Percentiles rank a stretch among this genome's conserved stretches.
Conservation (phyloP, 2,797 vertebrate genomes). For the Vultur gryphus region DNA sequence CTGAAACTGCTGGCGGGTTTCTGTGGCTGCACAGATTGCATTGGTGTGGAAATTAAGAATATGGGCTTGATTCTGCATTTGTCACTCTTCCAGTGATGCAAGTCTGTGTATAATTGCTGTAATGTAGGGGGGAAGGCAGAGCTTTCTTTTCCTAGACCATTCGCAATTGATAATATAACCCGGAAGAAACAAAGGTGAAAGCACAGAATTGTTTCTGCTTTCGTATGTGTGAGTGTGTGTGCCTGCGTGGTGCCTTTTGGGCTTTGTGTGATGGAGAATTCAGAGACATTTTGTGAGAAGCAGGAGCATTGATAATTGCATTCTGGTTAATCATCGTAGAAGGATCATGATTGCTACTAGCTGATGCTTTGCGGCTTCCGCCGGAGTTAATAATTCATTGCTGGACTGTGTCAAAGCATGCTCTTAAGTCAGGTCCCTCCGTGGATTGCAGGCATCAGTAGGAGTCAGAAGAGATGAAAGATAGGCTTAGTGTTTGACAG, state of each 20-base stretch:
- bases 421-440: slow-evolving; percentile 40
- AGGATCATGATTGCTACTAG: slow-evolving; percentile 1
- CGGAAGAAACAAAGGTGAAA: not conserved
- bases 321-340: slow-evolving; percentile 23
- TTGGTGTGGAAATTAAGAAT: not conserved
- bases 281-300: not conserved
- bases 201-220: not conserved
- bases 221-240: accelerated
- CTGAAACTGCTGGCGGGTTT: not conserved
- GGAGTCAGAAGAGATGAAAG: slow-evolving; percentile 47
- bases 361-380: slow-evolving; percentile 26
- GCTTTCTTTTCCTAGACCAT: not conserved
- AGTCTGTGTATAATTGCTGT: not conserved
- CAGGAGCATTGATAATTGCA: slow-evolving; percentile 42
- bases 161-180: not conserved
- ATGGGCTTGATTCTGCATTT: not conserved
- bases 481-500: slow-evolving; percentile 32
- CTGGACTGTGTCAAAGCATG: slow-evolving; percentile 40
- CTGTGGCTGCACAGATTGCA: not conserved
- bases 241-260: not conserved
- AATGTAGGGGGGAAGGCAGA: not conserved
- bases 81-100: not conserved
- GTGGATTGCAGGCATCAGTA: slow-evolving; percentile 37
- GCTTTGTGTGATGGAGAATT: not conserved
- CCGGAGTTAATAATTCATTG: slow-evolving; percentile 67